Base-by-base conservation (phyloP, 2,797 vertebrate genomes). In the Hoplostethus atlanticus region DNA sequence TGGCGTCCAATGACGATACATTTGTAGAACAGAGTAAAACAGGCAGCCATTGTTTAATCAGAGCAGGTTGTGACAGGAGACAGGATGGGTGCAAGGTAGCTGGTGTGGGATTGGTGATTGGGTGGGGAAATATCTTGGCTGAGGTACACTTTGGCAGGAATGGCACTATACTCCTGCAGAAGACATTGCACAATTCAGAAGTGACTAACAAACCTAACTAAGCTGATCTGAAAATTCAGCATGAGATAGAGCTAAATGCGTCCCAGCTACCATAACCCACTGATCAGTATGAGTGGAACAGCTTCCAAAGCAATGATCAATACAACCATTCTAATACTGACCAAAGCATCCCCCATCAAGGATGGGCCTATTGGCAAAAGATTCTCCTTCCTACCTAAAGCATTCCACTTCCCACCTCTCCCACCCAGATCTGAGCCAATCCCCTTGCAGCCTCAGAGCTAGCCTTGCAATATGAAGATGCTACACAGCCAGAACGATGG, bases 391-490 rank as follows among this genome's bases (percentile, higher is more conserved):
- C 53, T 3, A 57, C 72, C 38, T 2, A 42, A 55, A 52, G 38
- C 68, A 70, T 86, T 85, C 76, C 70, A 4, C 12, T 66, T 72
- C 71, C 77, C 69, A 71, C 67, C 52, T 54, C 60, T 44, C n/a
- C 46, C 28, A 47, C 17, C 2, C 12, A 13, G 55, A 53, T 62
- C 21, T 30, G 76, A 82, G 38, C 21, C 46, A n/a, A 17, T 34
- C 17, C 40, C 46, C 38, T 38, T 28, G 10, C 59, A 31, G 53
- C 12, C 30, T 4, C 55, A 59, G 57, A 15, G 16, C 44, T 8
- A 6, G 15, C 15, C 40, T 54, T 47, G 42, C 25, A 28, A 47
- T 1, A 28, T 7, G 21, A 70, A 71, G 64, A 77, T n/a, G 71
- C 68, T 52, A 16, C 57, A 21, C 34, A 3, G 47, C 48, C 62